These are phyloP conservation scores for Gortyna flavago DNA, from an alignment of 2,888 invertebrate species.

Conservation along the genomic window DNA sequence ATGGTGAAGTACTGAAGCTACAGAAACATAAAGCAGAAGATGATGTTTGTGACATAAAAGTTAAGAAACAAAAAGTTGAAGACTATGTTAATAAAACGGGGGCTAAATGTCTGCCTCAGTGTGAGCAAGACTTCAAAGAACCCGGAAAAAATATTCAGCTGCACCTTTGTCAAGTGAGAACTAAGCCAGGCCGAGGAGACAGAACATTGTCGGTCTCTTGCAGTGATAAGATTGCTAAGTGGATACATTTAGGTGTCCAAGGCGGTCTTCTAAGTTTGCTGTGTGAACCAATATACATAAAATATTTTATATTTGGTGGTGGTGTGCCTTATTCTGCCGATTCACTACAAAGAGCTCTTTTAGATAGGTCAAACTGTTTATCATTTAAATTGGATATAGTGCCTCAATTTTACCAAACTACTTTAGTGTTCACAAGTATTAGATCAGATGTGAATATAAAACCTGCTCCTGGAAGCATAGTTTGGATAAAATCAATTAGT, in stretches of 20 bases:
- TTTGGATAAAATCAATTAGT: slow-evolving; percentile 76
- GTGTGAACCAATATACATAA: slow-evolving; percentile 92
- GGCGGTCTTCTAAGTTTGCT: slow-evolving; percentile 94
- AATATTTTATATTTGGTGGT: slow-evolving; percentile 93
- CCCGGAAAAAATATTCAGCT: slow-evolving; percentile 91
- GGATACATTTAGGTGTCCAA: slow-evolving; percentile 96
- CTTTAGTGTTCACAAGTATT: slow-evolving; percentile 72
- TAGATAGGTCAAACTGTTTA: slow-evolving; percentile 74
- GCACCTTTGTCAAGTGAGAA: slow-evolving; percentile 92
- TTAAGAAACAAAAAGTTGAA: slow-evolving; percentile 71
- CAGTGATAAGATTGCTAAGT: slow-evolving; percentile 97
- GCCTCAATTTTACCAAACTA: slow-evolving; percentile 77
- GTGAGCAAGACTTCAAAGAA: slow-evolving; percentile 90
- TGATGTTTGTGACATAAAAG: slow-evolving; percentile 65
- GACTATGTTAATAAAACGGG: slow-evolving; percentile 93
- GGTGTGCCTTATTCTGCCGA: slow-evolving; percentile 91
- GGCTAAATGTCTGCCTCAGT: slow-evolving; percentile 93
- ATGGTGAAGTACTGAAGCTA: slow-evolving; percentile 76
- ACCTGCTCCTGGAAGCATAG: slow-evolving; percentile 81
- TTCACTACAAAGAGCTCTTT: slow-evolving; percentile 90
- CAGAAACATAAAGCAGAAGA: slow-evolving; percentile 73
- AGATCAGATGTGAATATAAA: slow-evolving; percentile 68
- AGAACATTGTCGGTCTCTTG: slow-evolving; percentile 97
- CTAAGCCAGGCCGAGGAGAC: slow-evolving; percentile 97
- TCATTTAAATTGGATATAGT: slow-evolving; percentile 50